Evolutionary conservation across 2,888 invertebrate genomes (phyloP).

Genomic region (Brachyptera risi): DNA sequence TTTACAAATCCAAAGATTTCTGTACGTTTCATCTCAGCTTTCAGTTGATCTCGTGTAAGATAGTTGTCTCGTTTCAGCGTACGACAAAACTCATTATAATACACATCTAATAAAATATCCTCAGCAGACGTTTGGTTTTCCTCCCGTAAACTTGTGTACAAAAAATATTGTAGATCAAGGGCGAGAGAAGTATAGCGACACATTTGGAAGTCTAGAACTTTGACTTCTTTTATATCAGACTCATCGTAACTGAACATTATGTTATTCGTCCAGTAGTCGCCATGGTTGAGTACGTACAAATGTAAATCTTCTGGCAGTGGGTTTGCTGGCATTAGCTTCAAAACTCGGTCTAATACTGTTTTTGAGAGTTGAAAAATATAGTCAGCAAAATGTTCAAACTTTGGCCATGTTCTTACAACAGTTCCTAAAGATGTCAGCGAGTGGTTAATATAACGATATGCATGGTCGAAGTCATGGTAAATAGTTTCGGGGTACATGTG

Average conservation of each 20-base stretch:
- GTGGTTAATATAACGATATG: conserved; percentile 14
- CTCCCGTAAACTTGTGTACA: conserved; percentile 37
- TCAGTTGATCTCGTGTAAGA: not conserved
- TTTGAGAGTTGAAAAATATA: conserved; percentile 2
- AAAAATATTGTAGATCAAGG: conserved; percentile 39
- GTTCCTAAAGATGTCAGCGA: conserved; percentile 11
- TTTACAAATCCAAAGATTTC: conserved; percentile 21
- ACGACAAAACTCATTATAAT: conserved; percentile 8
- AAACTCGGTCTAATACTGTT: conserved; percentile 9
- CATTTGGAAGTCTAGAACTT: conserved; percentile 26
- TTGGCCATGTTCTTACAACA: conserved; percentile 14
- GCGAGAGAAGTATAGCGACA: conserved; percentile 38
- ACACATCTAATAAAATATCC: conserved; percentile 11
- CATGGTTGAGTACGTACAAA: conserved; percentile 23
- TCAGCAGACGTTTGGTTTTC: not conserved
- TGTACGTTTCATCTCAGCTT: conserved; percentile 14
- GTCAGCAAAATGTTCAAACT: not conserved
- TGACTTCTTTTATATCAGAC: conserved; percentile 38
- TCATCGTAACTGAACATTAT: conserved; percentile 31
- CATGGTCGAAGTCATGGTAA: conserved; percentile 21
- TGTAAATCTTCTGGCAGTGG: not conserved
- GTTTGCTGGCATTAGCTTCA: conserved; percentile 1
- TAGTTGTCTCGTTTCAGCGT: not conserved
- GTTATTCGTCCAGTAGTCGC: conserved; percentile 26
- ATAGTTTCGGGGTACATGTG: conserved; percentile 32